Evolutionary conservation across 2,888 invertebrate genomes (phyloP).

Genomic region (Cantharis lateralis): DNA sequence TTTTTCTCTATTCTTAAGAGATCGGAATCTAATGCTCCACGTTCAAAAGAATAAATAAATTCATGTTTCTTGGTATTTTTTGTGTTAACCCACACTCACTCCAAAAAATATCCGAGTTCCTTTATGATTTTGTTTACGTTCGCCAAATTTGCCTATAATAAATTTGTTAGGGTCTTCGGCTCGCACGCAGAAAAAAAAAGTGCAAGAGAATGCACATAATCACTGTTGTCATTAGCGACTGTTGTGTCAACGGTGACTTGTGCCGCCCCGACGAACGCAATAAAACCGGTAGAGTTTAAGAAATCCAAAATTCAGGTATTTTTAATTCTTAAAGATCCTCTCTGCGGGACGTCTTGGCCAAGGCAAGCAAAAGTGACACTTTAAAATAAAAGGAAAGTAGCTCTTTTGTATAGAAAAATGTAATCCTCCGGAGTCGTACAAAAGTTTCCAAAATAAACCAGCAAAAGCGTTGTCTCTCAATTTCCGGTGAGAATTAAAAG

Average conservation of each 20-base stretch:
- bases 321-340: background rate
- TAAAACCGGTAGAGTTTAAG: background rate
- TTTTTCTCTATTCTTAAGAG: conserved; percentile 44
- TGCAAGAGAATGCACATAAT: background rate
- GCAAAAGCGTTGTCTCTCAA: background rate
- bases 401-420: background rate
- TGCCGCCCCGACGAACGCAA: background rate
- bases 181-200: too few relatives aligned
- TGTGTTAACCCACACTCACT: conserved; percentile 22
- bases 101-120: conserved; percentile 1
- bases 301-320: background rate
- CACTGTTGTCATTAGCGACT: background rate
- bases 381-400: background rate
- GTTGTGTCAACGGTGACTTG: background rate
- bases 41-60: conserved; percentile 29
- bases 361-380: background rate
- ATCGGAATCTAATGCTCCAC: conserved; percentile 45
- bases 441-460: background rate
- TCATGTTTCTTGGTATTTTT: conserved; percentile 24
- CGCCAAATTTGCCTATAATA: background rate
- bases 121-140: background rate
- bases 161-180: too few relatives aligned
- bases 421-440: background rate
- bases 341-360: background rate
- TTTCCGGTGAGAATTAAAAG: background rate